phyloP scores from a whole-genome alignment of 2,113 vertebrate species.

The Empidonax alnorum region DNA sequence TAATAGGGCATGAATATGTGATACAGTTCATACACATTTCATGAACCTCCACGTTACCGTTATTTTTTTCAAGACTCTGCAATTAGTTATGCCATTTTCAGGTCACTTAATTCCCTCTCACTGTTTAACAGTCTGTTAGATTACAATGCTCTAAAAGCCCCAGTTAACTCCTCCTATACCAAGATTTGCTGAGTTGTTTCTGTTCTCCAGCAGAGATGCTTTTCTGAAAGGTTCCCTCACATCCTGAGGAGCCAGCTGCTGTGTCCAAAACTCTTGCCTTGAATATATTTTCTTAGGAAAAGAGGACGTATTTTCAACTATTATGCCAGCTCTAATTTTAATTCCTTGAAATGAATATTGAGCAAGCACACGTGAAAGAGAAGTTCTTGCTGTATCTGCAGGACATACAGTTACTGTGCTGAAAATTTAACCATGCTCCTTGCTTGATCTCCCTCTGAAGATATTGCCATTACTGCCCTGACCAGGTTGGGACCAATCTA shows the following conservation, averaged over 20 bases:
- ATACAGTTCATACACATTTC: conserved; percentile 82
- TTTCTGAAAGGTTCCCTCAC: not conserved
- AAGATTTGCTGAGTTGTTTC: conserved; percentile 17
- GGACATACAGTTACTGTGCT: not conserved
- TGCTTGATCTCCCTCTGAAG: not conserved
- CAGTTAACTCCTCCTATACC: conserved; percentile 60
- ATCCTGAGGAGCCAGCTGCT: not conserved
- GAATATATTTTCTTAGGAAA: not conserved
- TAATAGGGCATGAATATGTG: conserved; percentile 83
- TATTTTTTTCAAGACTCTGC: conserved; percentile 70
- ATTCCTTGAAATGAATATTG: not conserved
- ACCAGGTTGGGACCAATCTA: not conserved
- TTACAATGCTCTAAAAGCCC: conserved; percentile 66
- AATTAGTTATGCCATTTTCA: conserved; percentile 81
- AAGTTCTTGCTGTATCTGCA: not conserved
- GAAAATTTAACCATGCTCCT: not conserved
- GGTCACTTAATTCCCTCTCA: conserved; percentile 78
- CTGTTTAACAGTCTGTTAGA: conserved; percentile 76
- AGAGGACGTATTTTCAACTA: not conserved
- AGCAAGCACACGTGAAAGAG: fast-evolving
- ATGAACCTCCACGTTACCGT: conserved; percentile 76
- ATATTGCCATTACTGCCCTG: not conserved
- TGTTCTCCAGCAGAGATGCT: not conserved
- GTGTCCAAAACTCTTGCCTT: not conserved
- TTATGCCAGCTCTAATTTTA: not conserved